These are phyloP conservation scores for Varanus komodoensis DNA, from an alignment of 2,113 vertebrate species.

Conservation along the genomic window DNA sequence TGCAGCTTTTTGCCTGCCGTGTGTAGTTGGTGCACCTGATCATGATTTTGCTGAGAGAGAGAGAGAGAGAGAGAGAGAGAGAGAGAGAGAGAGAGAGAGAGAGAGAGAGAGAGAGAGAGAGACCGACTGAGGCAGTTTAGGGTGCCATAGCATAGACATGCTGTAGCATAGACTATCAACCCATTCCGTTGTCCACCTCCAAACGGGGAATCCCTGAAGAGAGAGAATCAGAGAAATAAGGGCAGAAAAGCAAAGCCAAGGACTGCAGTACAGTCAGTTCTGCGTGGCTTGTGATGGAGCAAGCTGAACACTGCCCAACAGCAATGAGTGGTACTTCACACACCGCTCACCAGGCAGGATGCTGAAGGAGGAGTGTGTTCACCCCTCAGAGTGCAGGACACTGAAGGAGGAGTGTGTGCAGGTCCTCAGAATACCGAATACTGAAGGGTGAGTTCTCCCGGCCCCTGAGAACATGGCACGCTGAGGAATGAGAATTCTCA, in stretches of 20 bases:
- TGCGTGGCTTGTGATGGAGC: not conserved
- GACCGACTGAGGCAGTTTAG: slow-evolving; percentile 38
- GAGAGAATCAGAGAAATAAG: too few relatives aligned
- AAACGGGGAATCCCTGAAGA: not conserved
- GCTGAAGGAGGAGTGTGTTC: too few relatives aligned
- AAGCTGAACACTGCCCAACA: not conserved
- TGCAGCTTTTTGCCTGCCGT: slow-evolving; percentile 32
- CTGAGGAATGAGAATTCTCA: too few relatives aligned
- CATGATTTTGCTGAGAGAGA: slow-evolving; percentile 31
- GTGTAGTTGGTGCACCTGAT: slow-evolving; percentile 51
- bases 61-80: not conserved
- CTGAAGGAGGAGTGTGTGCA: too few relatives aligned
- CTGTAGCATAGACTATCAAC: not conserved
- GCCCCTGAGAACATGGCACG: too few relatives aligned
- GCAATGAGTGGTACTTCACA: not conserved
- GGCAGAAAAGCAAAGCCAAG: not conserved
- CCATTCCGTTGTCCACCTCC: not conserved
- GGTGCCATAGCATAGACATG: slow-evolving; percentile 39
- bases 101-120: too few relatives aligned
- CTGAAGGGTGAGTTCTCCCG: too few relatives aligned
- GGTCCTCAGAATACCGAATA: too few relatives aligned
- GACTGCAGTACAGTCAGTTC: not conserved
- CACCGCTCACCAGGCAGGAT: not conserved
- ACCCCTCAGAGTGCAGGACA: too few relatives aligned
- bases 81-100: not conserved